Conservation (phyloP, 2,797 vertebrate species). For the Remorina albescens region DNA sequence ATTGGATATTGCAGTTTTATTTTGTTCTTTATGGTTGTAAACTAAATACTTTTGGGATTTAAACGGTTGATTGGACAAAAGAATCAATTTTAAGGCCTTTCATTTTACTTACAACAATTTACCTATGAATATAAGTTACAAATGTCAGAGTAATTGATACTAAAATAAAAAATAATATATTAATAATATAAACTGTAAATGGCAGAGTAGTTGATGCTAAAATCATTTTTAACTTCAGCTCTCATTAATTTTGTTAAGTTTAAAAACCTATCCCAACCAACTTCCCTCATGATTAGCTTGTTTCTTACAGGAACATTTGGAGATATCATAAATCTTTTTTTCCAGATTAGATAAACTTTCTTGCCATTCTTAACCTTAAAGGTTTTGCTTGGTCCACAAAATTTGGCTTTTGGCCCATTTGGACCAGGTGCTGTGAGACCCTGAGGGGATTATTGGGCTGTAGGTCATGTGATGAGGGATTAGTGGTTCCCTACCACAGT, state of each 20-base stretch:
- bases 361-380: constrained; percentile 24
- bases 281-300: neutral
- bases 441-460: constrained; percentile 83
- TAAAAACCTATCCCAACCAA: neutral
- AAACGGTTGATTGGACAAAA: neutral
- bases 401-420: constrained; percentile 70
- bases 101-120: neutral
- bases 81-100: neutral
- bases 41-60: neutral
- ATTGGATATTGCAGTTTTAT: neutral
- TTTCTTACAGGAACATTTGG: constrained; percentile 10
- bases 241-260: neutral
- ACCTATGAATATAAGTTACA: neutral
- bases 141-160: neutral
- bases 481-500: constrained; percentile 80
- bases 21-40: neutral
- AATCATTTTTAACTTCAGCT: neutral
- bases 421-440: constrained; percentile 81
- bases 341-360: constrained; percentile 25
- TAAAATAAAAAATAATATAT: neutral
- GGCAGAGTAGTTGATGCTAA: neutral
- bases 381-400: constrained; percentile 35
- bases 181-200: neutral
- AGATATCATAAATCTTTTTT: constrained; percentile 21
- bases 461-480: constrained; percentile 85